Base-by-base conservation (phyloP, 2,888 invertebrate genomes). In the Trichogramma evanescens region DNA sequence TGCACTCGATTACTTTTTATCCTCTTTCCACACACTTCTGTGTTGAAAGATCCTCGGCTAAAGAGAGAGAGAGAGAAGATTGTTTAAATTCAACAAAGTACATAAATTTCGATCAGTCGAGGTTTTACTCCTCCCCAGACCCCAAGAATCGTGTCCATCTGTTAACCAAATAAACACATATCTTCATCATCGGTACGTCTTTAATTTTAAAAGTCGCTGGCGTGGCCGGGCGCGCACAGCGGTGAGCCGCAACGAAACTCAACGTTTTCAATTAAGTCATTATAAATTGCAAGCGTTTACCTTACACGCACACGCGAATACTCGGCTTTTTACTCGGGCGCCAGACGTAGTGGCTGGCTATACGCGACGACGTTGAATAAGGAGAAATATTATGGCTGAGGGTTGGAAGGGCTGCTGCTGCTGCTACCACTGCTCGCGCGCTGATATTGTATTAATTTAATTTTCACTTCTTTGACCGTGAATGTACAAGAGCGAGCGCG, bases 211-310 rank as follows among this genome's bases (percentile, higher is more conserved):
- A 58, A 59, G 6, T 50, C 50, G 10, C 50, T 50, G n/a, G n/a
- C 50, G 4, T 6, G 4, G 5, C 9, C 61, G 61, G 26, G 26
- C 58, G 55, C 61, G 63, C 62, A 63, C 56, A 53, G 50, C 63
- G 10, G 10, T 13, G 41, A 10, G 48, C 38, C 66, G 61, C 66
- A 59, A 66, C 67, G 66, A 65, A 67, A 68, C 67, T 69, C 71
- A 75, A 72, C 74, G 72, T 73, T 75, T 74, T 73, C 74, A 75
- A 75, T 75, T 74, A 74, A 71, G 71, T 72, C 71, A 73, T 74
- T 74, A 74, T 73, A 75, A 75, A 74, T 74, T 74, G 72, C 72
- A 72, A 70, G 71, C 70, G 68, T 69, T 70, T 64, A 66, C 54
- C 50, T 44, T 43, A 45, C 49, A 59, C 44, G 49, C 13, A 50